Conservation (phyloP, 2,888 invertebrate genomes). For the Dicyrtomina minuta region DNA sequence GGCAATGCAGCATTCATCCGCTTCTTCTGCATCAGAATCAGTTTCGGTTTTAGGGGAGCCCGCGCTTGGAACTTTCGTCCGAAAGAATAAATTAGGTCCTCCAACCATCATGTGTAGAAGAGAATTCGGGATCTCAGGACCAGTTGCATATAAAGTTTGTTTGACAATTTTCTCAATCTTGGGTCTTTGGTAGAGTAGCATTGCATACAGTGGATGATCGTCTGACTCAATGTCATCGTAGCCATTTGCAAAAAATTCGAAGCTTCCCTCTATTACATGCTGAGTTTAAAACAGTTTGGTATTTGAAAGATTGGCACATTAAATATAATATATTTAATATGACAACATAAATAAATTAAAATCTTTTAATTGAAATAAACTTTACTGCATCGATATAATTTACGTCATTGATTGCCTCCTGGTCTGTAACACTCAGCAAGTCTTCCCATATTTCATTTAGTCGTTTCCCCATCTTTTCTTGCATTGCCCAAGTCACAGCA, state of each 20-base stretch:
- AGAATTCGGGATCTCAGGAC: slow-evolving; percentile 9
- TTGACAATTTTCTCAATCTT: slow-evolving; percentile 21
- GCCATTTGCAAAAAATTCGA: slow-evolving; percentile 7
- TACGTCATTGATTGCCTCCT: slow-evolving; percentile 28
- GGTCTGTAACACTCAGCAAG: slow-evolving; percentile 13
- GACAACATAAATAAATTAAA: too few relatives aligned
- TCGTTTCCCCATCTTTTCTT: slow-evolving; percentile 29
- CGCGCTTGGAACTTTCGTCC: not conserved
- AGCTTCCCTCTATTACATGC: slow-evolving; percentile 24
- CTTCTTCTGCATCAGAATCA: not conserved
- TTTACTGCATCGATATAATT: not conserved
- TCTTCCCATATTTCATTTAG: slow-evolving; percentile 22
- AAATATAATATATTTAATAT: too few relatives aligned
- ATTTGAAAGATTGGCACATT: too few relatives aligned
- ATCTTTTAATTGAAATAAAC: too few relatives aligned
- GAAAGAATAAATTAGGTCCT: slow-evolving; percentile 23
- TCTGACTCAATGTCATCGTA: not conserved
- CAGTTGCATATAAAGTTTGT: slow-evolving; percentile 10
- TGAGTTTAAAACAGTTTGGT: too few relatives aligned
- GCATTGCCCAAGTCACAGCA: slow-evolving; percentile 50
- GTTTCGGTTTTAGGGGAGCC: not conserved
- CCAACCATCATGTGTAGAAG: slow-evolving; percentile 33
- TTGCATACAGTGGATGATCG: not conserved
- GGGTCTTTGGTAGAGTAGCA: not conserved
- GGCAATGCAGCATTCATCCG: slow-evolving; percentile 50